These are phyloP conservation scores for Rhinogobius similis DNA, from an alignment of 2,113 vertebrate genomes.

Conservation along the genomic window DNA sequence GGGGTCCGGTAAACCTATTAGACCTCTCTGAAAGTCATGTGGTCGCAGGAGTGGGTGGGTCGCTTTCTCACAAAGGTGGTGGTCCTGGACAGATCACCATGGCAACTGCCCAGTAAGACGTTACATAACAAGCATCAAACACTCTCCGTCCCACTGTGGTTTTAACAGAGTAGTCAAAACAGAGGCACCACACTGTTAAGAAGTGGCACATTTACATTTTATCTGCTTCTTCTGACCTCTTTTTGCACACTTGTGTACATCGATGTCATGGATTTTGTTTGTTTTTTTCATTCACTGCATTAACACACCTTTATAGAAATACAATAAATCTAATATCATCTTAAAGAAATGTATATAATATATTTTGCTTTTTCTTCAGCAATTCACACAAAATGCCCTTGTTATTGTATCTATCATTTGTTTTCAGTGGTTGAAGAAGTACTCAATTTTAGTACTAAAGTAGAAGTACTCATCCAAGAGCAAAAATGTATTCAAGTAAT, in stretches of 20 bases:
- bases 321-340: too few relatives aligned
- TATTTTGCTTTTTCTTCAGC: too few relatives aligned
- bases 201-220: neutral
- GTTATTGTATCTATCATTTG: too few relatives aligned
- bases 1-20: conserved; percentile 28
- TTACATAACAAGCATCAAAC: conserved; percentile 50
- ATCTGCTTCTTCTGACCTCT: neutral
- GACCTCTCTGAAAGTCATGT: conserved; percentile 27
- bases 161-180: conserved; percentile 25
- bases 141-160: conserved; percentile 19
- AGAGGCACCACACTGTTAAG: conserved; percentile 5
- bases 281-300: too few relatives aligned
- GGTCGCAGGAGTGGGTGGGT: conserved; percentile 23
- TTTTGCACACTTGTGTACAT: too few relatives aligned
- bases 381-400: neutral
- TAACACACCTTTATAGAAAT: too few relatives aligned
- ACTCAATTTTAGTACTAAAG: too few relatives aligned
- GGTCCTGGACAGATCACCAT: conserved; percentile 40
- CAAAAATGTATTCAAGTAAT: too few relatives aligned
- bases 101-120: conserved; percentile 33
- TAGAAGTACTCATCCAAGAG: too few relatives aligned
- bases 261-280: too few relatives aligned
- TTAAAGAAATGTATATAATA: neutral
- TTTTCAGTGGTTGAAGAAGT: too few relatives aligned
- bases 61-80: conserved; percentile 36